Evolutionary conservation across 2,797 vertebrate genomes (phyloP).

Genomic region (Mormyrus hasselquistii): DNA sequence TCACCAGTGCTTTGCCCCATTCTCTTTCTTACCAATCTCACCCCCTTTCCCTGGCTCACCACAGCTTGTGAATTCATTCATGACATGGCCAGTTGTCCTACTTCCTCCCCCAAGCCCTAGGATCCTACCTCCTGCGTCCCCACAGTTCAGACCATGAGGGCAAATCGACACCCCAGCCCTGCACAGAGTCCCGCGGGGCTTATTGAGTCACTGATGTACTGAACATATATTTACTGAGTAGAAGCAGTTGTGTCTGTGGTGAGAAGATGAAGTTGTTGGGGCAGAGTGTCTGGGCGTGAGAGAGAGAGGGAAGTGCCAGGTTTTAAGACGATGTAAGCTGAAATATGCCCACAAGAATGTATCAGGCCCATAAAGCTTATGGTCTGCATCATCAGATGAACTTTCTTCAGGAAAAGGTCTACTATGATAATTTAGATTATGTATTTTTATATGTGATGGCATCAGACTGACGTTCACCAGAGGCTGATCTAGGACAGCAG

Average conservation of each 20-base stretch:
- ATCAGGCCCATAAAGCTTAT: conserved; percentile 13
- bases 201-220: conserved; percentile 64
- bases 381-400: not conserved
- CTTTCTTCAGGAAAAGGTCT: not conserved
- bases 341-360: not conserved
- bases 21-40: not conserved
- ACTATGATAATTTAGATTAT: not conserved
- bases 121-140: conserved; percentile 48
- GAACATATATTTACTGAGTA: conserved; percentile 59
- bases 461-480: not conserved
- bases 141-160: conserved; percentile 39
- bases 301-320: conserved; percentile 34
- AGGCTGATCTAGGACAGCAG: not conserved
- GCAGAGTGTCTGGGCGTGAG: conserved; percentile 37
- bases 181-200: conserved; percentile 43
- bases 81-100: conserved; percentile 51
- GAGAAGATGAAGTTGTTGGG: conserved; percentile 41
- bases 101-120: conserved; percentile 63
- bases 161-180: conserved; percentile 29
- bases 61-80: not conserved
- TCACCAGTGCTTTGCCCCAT: not conserved
- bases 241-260: conserved; percentile 29
- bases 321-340: conserved; percentile 50
- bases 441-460: not conserved
- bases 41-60: not conserved